phyloP scores from a whole-genome alignment of 2,797 vertebrate genomes.

The Danio jaintianensis region DNA sequence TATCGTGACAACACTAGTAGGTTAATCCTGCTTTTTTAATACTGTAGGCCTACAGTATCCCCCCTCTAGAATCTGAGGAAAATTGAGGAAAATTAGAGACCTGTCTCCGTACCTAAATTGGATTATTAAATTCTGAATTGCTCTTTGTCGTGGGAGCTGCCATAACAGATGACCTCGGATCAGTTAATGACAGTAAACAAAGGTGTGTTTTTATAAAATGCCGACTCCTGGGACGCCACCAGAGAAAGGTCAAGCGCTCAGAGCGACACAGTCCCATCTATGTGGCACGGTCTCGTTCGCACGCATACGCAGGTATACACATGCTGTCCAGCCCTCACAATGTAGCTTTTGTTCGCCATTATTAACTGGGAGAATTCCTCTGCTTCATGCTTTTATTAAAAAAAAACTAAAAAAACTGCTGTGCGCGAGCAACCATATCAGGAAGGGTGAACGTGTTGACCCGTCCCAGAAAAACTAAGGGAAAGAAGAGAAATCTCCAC shows the following conservation, averaged over 20 bases:
- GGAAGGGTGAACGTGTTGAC: slow-evolving; percentile 23
- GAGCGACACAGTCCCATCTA: slow-evolving; percentile 46
- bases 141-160: not conserved
- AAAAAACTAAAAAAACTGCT: slow-evolving; percentile 29
- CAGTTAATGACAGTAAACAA: slow-evolving; percentile 42
- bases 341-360: slow-evolving; percentile 63
- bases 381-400: slow-evolving; percentile 61
- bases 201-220: slow-evolving; percentile 30
- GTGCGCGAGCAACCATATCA: slow-evolving; percentile 40
- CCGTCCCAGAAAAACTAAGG: slow-evolving; percentile 10
- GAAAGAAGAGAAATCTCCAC: slow-evolving; percentile 44
- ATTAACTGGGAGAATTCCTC: slow-evolving; percentile 65
- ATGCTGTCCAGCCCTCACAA: slow-evolving; percentile 48
- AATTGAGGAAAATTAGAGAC: slow-evolving; percentile 6
- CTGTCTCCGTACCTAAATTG: slow-evolving; percentile 1
- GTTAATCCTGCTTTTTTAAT: slow-evolving; percentile 5
- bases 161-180: slow-evolving; percentile 36
- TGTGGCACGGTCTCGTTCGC: slow-evolving; percentile 34
- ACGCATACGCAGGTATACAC: slow-evolving; percentile 35
- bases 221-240: slow-evolving; percentile 23
- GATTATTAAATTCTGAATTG: slow-evolving; percentile 24
- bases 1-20: too few species aligned
- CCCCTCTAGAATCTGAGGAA: not conserved
- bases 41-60: not conserved
- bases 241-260: slow-evolving; percentile 53